A percentile compares a stretch with the other conserved stretches of the same genome.
These are phyloP conservation scores for Hydropotes inermis DNA, from an alignment of 2,113 vertebrate species.

Conservation along the genomic window DNA sequence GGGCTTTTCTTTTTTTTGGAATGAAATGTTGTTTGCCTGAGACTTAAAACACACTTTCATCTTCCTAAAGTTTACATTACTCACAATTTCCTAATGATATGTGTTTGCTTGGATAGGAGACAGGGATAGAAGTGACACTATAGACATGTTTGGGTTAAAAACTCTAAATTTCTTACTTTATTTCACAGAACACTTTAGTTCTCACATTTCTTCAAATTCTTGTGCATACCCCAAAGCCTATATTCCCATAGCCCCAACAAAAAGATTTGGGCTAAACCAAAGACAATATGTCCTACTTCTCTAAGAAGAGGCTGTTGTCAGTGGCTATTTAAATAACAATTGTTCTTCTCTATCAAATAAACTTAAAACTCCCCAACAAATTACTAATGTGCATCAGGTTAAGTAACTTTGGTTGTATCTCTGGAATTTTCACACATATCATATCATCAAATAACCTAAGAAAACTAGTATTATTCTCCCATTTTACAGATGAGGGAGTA, in stretches of 20 bases:
- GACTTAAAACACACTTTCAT: not conserved
- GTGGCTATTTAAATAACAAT: not conserved
- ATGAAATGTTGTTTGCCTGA: not conserved
- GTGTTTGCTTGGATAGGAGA: not conserved
- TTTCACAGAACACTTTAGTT: not conserved
- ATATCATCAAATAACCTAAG: not conserved
- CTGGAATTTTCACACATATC: not conserved
- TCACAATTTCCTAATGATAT: not conserved
- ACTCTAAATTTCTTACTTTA: not conserved
- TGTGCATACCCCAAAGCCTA: not conserved
- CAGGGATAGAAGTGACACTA: not conserved
- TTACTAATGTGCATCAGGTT: not conserved
- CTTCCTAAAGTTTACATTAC: not conserved
- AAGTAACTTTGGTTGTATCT: not conserved
- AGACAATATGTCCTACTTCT: not conserved
- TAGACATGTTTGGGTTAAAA: not conserved
- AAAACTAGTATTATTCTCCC: not conserved
- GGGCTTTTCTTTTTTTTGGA: not conserved
- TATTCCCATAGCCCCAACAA: not conserved
- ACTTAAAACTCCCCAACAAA: not conserved
- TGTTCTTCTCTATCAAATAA: not conserved
- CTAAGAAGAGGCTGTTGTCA: not conserved
- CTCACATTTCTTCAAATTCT: not conserved
- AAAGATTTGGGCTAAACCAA: not conserved
- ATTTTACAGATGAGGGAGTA: not conserved